A percentile compares a stretch with the other conserved stretches of the same genome.
Evolutionary conservation across 2,797 vertebrate species (phyloP).

Genomic region (Bovichtus variegatus): DNA sequence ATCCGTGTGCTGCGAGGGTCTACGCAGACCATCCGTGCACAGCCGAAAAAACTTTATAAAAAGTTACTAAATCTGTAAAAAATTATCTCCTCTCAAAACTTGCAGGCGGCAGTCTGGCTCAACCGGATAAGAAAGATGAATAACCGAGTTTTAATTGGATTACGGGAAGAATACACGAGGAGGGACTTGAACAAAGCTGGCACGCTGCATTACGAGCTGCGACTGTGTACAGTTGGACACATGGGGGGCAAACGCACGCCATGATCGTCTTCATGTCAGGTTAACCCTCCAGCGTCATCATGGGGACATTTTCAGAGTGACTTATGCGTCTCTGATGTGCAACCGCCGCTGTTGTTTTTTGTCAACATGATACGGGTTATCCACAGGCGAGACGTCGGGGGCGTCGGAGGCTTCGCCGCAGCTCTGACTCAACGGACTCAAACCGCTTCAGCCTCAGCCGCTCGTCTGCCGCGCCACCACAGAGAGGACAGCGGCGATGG

Average conservation of each 20-base stretch:
- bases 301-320: slow-evolving; percentile 27
- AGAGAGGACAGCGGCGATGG: slow-evolving; percentile 13
- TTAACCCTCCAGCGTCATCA: slow-evolving; percentile 32
- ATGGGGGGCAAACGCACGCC: slow-evolving; percentile 33
- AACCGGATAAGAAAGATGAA: neutral
- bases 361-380: slow-evolving; percentile 53
- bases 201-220: neutral
- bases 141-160: neutral
- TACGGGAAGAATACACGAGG: neutral
- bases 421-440: slow-evolving; percentile 45
- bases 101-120: neutral
- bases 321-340: slow-evolving; percentile 43
- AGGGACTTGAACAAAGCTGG: neutral
- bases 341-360: slow-evolving; percentile 40
- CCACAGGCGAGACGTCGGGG: slow-evolving; percentile 41
- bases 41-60: neutral
- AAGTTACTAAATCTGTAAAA: neutral
- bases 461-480: slow-evolving; percentile 52
- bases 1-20: too few species aligned
- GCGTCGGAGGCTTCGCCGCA: slow-evolving; percentile 1
- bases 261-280: slow-evolving; percentile 48
- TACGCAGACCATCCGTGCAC: neutral
- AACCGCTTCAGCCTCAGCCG: slow-evolving; percentile 42
- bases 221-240: slow-evolving; percentile 36
- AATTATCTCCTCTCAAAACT: neutral